phyloP scores from a whole-genome alignment of 92 coral and sea anemone species.

The Palythoa heliodiscus region DNA sequence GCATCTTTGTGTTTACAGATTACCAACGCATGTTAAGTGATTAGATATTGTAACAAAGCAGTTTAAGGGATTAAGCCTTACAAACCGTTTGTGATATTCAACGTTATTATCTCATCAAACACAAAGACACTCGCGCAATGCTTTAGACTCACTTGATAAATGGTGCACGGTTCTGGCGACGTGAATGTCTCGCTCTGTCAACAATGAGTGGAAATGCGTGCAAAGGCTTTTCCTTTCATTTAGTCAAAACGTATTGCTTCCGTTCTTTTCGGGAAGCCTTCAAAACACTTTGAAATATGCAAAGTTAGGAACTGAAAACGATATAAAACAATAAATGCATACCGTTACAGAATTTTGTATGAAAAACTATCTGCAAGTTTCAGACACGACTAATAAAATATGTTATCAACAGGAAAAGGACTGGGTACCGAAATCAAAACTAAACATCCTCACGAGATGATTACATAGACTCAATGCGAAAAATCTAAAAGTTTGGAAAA shows the following conservation, averaged over 20 bases:
- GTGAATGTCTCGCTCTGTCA: constrained; percentile 27
- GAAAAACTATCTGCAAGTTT: background rate
- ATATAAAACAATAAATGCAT: background rate
- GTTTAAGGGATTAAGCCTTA: constrained; percentile 42
- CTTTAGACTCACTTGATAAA: constrained; percentile 23
- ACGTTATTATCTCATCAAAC: constrained; percentile 48
- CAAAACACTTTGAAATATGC: background rate
- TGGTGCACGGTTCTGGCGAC: background rate
- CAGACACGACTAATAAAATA: background rate
- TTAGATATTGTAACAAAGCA: constrained; percentile 38
- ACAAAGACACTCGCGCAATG: background rate
- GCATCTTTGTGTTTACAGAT: constrained; percentile 29
- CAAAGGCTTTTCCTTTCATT: constrained; percentile 20
- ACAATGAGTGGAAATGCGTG: background rate
- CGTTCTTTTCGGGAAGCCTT: background rate
- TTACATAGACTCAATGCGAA: background rate
- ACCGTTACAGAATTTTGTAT: background rate
- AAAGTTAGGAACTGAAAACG: background rate
- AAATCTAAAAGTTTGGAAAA: background rate
- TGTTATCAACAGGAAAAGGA: no score
- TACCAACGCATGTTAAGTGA: constrained; percentile 36
- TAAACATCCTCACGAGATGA: no score
- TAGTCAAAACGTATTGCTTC: background rate
- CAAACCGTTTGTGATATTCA: constrained; percentile 34
- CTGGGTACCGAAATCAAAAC: no score